These are phyloP conservation scores for Phyllostomus hastatus DNA, from an alignment of 2,113 vertebrate genomes.

Conservation along the genomic window DNA sequence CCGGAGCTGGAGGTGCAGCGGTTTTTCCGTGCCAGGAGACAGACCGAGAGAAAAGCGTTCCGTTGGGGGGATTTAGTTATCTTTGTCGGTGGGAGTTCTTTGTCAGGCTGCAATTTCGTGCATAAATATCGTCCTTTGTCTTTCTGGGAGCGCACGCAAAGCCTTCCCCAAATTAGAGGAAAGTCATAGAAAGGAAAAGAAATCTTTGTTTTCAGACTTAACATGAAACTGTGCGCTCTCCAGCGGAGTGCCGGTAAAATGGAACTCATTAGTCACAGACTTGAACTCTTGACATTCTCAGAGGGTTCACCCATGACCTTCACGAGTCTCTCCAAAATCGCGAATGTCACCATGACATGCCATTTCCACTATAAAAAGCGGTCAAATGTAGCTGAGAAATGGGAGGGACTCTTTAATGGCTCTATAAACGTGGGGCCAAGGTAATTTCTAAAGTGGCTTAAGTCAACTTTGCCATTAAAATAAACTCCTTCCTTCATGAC, in stretches of 20 bases:
- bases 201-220: conserved; percentile 2
- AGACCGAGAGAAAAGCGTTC: not conserved
- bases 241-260: conserved; percentile 7
- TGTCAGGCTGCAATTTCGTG: not conserved
- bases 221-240: not conserved
- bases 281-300: conserved; percentile 39
- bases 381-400: not conserved
- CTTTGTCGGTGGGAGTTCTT: not conserved
- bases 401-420: not conserved
- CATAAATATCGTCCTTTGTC: not conserved
- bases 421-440: conserved; percentile 3
- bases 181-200: not conserved
- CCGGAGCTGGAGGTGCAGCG: not conserved
- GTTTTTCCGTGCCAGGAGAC: not conserved
- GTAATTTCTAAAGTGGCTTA: conserved; percentile 44
- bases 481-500: conserved; percentile 8
- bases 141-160: not conserved
- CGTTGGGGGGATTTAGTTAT: not conserved
- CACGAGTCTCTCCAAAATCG: conserved; percentile 28
- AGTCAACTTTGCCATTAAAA: conserved; percentile 46
- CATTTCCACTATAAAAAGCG: conserved; percentile 30
- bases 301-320: conserved; percentile 23
- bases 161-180: not conserved
- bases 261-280: not conserved
- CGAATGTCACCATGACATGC: not conserved